phyloP scores from a whole-genome alignment of 2,113 vertebrate genomes.

The Paramormyrops kingsleyae region DNA sequence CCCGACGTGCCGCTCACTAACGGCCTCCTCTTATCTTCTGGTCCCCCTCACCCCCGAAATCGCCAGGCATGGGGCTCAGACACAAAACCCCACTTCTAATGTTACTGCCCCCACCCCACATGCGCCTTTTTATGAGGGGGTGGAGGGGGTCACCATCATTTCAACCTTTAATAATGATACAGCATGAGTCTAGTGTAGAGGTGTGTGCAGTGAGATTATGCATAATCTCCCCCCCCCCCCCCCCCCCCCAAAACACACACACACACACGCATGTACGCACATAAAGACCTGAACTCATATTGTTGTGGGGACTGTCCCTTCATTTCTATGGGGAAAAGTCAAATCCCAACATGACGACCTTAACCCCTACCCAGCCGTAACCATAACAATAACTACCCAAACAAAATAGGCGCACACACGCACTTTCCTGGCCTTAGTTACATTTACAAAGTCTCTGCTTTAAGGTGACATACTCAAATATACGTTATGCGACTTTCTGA shows the following conservation, averaged over 20 bases:
- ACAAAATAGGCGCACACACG: conserved; percentile 16
- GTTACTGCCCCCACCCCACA: conserved; percentile 19
- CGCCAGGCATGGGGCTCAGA: conserved; percentile 35
- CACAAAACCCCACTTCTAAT: conserved; percentile 20
- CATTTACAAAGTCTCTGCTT: conserved; percentile 68
- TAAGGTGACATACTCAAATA: conserved; percentile 66
- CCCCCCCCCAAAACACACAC: conserved; percentile 19
- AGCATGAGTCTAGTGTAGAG: conserved; percentile 58
- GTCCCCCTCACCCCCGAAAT: conserved; percentile 40
- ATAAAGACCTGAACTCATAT: too few species aligned
- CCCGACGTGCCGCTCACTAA: conserved; percentile 46
- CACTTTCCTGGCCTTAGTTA: conserved; percentile 57
- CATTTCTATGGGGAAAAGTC: too few species aligned
- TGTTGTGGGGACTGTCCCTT: too few species aligned
- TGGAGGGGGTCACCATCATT: conserved; percentile 69
- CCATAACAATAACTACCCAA: too few species aligned
- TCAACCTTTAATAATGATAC: conserved; percentile 71
- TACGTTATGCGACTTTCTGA: conserved; percentile 65
- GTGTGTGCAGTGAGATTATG: conserved; percentile 66
- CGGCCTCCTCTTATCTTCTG: conserved; percentile 48
- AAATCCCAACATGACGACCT: too few species aligned
- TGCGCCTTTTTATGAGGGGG: conserved; percentile 58
- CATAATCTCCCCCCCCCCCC: conserved; percentile 54
- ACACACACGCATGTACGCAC: background rate
- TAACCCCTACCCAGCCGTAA: too few species aligned